A percentile compares a stretch with the other conserved stretches of the same genome.
These are phyloP conservation scores for Echeneis naucrates DNA, from an alignment of 2,797 vertebrate species.

Conservation along the genomic window DNA sequence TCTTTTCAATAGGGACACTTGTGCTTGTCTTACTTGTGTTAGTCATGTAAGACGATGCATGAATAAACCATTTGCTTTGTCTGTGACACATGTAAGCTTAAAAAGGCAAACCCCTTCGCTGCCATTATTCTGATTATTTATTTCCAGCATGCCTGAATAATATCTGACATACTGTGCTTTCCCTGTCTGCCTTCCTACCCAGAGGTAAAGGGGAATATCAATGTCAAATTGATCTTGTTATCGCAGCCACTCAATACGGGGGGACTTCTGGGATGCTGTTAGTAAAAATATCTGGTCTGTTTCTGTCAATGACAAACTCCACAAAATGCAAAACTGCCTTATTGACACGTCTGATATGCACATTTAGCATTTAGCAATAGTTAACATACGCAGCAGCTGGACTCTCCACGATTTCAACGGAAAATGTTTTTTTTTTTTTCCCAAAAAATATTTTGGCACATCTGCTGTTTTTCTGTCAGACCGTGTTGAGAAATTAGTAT, in stretches of 20 bases:
- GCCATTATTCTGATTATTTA: no score
- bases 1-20: not conserved
- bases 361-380: no score
- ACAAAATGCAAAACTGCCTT: not conserved
- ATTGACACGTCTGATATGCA: not conserved
- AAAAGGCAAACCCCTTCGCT: no score
- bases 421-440: no score
- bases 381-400: no score
- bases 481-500: no score
- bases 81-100: constrained; percentile 9
- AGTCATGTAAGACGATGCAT: not conserved
- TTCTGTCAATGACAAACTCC: not conserved
- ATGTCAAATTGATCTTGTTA: no score
- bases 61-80: not conserved
- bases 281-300: not conserved
- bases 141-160: no score
- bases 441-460: no score
- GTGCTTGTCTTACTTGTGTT: not conserved
- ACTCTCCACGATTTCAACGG: no score
- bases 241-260: no score
- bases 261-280: not conserved
- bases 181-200: not conserved
- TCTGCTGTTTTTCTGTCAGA: no score
- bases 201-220: not conserved
- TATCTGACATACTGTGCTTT: constrained; percentile 10